Evolutionary conservation across 2,888 invertebrate genomes (phyloP).

Genomic region (Plebejus argus): DNA sequence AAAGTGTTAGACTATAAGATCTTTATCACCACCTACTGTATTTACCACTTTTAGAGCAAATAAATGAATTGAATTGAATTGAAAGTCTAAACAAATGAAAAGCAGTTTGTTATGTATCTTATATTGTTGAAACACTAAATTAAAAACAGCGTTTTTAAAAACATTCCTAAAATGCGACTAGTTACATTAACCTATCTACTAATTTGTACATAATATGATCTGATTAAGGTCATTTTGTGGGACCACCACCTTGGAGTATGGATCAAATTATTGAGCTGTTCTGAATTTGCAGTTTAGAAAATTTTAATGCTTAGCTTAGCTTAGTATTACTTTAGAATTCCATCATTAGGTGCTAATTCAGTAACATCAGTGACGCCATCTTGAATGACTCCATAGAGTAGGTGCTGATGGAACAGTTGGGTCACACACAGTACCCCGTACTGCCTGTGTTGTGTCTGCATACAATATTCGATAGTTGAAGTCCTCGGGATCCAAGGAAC

Average conservation of each 20-base stretch:
- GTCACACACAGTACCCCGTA: constrained; percentile 86
- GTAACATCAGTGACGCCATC: neutral
- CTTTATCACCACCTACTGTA: too few species aligned
- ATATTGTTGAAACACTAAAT: neutral
- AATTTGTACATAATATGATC: neutral
- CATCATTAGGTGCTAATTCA: neutral
- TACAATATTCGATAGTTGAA: constrained; percentile 88
- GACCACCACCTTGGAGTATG: neutral
- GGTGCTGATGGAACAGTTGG: constrained; percentile 58
- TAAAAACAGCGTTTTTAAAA: neutral
- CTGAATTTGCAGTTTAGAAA: neutral
- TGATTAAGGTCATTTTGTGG: neutral
- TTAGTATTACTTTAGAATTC: too few species aligned
- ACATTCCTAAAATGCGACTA: neutral
- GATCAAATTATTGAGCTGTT: neutral
- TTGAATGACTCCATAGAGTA: neutral
- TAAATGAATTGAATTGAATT: too few species aligned
- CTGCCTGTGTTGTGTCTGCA: constrained; percentile 83
- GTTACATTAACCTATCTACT: neutral
- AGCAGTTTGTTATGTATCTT: neutral
- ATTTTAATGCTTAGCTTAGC: too few species aligned
- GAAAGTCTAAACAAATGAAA: neutral
- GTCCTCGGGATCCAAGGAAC: constrained; percentile 81
- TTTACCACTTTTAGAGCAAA: too few species aligned
- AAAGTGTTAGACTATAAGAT: too few species aligned